Base-by-base conservation (phyloP, 2,888 invertebrate species). In the Hirtodrosophila histrioides region DNA sequence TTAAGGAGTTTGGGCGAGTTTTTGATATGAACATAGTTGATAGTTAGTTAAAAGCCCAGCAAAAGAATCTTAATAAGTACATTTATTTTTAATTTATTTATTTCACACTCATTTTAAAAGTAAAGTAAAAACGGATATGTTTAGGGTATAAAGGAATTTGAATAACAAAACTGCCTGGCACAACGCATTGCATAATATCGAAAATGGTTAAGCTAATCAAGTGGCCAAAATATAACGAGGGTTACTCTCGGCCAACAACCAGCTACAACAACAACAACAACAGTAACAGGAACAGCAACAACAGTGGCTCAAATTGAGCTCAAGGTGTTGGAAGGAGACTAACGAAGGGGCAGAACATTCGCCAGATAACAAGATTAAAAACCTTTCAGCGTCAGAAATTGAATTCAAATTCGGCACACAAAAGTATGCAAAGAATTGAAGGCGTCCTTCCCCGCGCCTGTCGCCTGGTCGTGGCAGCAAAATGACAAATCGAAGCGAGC, bases 381-480 rank as follows among this genome's bases (percentile, higher is more conserved):
- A 85, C 88, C 88, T 85, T 88, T 85, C 84, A 85, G 80, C 81
- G 69, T 78, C 84, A 78, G 84, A 85, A 85, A 85, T 88, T 85
- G 86, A 85, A 85, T 85, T 85, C 72, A 75, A 86, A 88, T 86
- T 86, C 86, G 84, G 77, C 78, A 84, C 88, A 86, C 86, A 85
- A 69, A 85, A 85, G 74, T 78, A 85, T 85, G 88, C 84, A 75
- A 73, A 67, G 75, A 81, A 87, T 81, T 65, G 75, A 75, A 71
- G 60, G 36, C 57, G 44, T 62, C 55, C 51, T 50, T 57, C 43
- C 35, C 48, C 39, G 23, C 23, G 37, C 23, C 53, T 49, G 69
- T 50, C 53, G 69, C 41, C 46, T 55, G 69, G 61, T 67, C 73
- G 62, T 78, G 86, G 83, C 84, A 86, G 86, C 69, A 58, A 88